A percentile compares a stretch with the other conserved stretches of the same genome.
phyloP scores from a whole-genome alignment of 30 jellyfish, hydroid and myxozoan genomes.

The Hydractinia symbiolongicarpus region DNA sequence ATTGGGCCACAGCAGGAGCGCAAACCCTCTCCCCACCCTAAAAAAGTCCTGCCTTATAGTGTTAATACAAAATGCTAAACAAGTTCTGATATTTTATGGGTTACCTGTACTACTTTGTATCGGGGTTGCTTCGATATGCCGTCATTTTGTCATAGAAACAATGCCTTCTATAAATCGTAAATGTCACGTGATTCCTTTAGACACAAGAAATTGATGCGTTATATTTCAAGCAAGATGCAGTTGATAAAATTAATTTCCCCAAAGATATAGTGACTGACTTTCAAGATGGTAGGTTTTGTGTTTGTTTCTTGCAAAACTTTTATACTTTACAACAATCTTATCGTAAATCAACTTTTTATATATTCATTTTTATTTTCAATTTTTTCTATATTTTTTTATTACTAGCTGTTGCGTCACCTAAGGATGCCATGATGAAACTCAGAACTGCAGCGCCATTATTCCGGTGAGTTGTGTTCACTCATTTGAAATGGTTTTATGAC shows the following conservation, averaged over 20 bases:
- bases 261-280: constrained; percentile 62
- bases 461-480: constrained; percentile 7
- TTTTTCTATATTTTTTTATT: not conserved
- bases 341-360: not conserved
- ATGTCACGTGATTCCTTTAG: constrained; percentile 7
- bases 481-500: not conserved
- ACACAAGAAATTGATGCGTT: constrained; percentile 56
- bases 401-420: constrained; percentile 36
- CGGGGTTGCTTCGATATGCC: too few species aligned
- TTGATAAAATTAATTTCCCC: constrained; percentile 80
- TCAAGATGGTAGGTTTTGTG: constrained; percentile 47
- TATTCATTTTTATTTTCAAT: constrained; percentile 5
- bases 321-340: not conserved
- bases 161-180: too few species aligned
- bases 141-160: too few species aligned
- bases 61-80: too few species aligned
- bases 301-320: not conserved
- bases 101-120: too few species aligned
- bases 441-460: constrained; percentile 46
- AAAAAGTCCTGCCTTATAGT: too few species aligned
- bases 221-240: constrained; percentile 67
- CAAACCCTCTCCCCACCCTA: too few species aligned
- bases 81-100: too few species aligned
- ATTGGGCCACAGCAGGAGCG: too few species aligned
- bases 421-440: constrained; percentile 37